These are phyloP conservation scores for Tympanuchus pallidicinctus DNA, from an alignment of 2,113 vertebrate species.

Conservation along the genomic window DNA sequence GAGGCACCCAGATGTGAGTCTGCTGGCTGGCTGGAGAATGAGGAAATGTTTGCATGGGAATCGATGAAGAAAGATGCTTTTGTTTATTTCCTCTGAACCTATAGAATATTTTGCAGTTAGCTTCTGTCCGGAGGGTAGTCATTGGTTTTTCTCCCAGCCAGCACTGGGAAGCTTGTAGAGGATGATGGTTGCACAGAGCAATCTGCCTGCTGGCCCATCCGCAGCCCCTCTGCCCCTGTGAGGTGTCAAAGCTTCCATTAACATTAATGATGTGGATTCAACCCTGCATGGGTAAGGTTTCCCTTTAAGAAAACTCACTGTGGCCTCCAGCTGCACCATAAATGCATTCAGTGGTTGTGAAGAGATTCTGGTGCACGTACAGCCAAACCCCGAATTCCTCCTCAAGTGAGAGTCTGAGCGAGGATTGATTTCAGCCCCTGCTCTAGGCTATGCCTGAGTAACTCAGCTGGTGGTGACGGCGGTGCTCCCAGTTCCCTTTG, in stretches of 20 bases:
- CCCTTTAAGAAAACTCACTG: conserved; percentile 49
- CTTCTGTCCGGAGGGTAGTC: neutral
- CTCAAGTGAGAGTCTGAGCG: conserved; percentile 35
- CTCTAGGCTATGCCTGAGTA: neutral
- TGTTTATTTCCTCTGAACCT: conserved; percentile 7
- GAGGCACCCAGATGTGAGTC: conserved; percentile 40
- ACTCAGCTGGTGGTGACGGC: neutral
- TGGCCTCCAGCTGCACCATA: conserved; percentile 33
- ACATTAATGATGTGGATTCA: neutral
- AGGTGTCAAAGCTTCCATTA: conserved; percentile 18
- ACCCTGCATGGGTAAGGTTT: conserved; percentile 21
- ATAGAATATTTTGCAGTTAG: neutral
- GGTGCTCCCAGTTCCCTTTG: neutral
- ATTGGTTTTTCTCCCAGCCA: neutral
- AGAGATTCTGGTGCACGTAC: conserved; percentile 15
- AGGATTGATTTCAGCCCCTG: conserved; percentile 42
- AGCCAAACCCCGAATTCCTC: conserved; percentile 63
- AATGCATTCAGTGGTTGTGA: conserved; percentile 54
- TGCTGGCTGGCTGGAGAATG: neutral
- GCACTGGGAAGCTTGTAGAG: neutral
- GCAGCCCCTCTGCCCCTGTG: neutral
- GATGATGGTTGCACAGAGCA: neutral
- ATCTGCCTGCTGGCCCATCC: neutral
- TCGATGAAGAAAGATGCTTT: neutral
- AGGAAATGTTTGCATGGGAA: conserved; percentile 8